These are phyloP conservation scores for Chlorocebus sabaeus DNA, from an alignment of 2,113 vertebrate species.

Conservation along the genomic window DNA sequence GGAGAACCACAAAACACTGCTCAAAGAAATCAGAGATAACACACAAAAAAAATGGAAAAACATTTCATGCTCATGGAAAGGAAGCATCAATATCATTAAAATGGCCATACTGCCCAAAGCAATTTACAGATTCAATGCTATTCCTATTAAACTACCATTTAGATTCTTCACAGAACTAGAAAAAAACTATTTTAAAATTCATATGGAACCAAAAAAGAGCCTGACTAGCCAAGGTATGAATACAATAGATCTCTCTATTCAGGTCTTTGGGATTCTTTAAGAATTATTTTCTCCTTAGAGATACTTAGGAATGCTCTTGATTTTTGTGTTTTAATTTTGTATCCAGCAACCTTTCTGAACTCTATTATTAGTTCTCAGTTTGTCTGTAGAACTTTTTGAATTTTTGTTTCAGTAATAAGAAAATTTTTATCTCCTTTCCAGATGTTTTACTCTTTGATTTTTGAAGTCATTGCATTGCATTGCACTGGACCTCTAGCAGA, in stretches of 20 bases:
- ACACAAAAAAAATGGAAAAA: no score
- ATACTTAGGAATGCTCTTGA: background rate
- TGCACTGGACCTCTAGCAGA: background rate
- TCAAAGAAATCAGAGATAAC: no score
- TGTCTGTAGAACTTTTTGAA: background rate
- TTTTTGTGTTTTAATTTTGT: background rate
- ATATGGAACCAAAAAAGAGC: no score
- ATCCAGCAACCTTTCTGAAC: background rate
- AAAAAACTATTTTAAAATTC: no score
- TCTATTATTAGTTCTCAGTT: background rate
- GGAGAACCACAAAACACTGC: no score
- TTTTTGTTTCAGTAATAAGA: background rate
- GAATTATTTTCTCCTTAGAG: background rate
- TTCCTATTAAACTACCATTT: no score
- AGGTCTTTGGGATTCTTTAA: background rate
- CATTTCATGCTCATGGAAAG: no score
- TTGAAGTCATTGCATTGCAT: background rate
- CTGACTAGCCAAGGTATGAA: background rate
- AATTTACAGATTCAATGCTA: no score
- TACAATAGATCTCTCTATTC: background rate
- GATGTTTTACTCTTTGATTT: background rate
- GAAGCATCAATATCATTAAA: no score
- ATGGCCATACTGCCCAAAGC: no score
- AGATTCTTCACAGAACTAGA: no score
- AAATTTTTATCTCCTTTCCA: background rate